Evolutionary conservation across 2,113 vertebrate genomes (phyloP).

Genomic region (Amphiprion ocellaris): DNA sequence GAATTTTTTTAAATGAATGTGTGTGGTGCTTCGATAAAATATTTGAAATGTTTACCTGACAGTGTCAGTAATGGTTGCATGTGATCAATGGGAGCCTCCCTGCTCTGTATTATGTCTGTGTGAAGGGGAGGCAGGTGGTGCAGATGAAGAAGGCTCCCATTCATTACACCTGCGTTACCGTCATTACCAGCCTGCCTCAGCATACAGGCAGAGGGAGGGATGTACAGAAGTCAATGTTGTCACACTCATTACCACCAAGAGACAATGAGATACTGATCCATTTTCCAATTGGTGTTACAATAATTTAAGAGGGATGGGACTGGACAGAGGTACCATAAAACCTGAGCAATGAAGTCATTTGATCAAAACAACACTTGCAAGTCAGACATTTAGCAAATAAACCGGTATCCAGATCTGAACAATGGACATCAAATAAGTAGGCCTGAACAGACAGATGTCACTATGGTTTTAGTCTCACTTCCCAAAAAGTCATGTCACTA

Average conservation of each 20-base stretch:
- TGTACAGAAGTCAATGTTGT: background rate
- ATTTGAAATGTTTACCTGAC: slow-evolving; percentile 37
- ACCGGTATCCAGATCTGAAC: too few species aligned
- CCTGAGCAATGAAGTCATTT: background rate
- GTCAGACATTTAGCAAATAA: too few species aligned
- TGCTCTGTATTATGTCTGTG: slow-evolving; percentile 33
- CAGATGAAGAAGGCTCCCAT: slow-evolving; percentile 31
- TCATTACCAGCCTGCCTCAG: too few species aligned
- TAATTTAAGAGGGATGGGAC: too few species aligned
- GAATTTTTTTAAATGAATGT: background rate
- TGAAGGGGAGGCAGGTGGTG: slow-evolving; percentile 42
- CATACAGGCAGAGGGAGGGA: too few species aligned
- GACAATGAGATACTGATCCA: background rate
- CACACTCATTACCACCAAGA: slow-evolving; percentile 12
- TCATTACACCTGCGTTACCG: slow-evolving; percentile 34
- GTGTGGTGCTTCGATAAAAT: slow-evolving; percentile 1
- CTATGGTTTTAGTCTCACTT: too few species aligned
- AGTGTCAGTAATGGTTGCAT: slow-evolving; percentile 13
- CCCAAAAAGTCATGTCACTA: too few species aligned
- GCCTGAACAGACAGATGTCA: too few species aligned
- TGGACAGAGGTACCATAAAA: too few species aligned
- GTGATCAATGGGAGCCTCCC: slow-evolving; percentile 28
- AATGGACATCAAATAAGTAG: too few species aligned
- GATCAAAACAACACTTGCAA: too few species aligned
- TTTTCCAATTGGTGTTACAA: background rate